Base-by-base conservation (phyloP, 2,113 vertebrate genomes). In the Excalfactoria chinensis region DNA sequence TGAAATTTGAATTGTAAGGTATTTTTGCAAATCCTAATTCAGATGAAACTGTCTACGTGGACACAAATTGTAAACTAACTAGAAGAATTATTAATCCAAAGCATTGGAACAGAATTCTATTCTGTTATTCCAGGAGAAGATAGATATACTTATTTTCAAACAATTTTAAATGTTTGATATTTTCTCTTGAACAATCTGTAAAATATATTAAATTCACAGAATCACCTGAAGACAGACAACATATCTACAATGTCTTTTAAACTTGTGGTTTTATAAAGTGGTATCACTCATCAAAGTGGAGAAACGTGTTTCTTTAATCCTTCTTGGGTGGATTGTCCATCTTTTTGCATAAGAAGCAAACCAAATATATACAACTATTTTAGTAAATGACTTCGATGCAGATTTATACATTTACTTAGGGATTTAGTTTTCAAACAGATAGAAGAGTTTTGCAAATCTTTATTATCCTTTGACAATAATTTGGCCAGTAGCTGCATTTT, bases 101-200 rank as follows among this genome's bases (percentile, higher is more conserved):
- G 12, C 32, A 89, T 44, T 4, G 15, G 51, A 74, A 87, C 4
- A 85, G 40, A 81, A 34, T 48, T 22, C 4, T 91, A 49, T 74
- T 94, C 81, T 89, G 6, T 87, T 80, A 53, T 78, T 81, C 13
- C 43, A 58, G 60, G 20, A 76, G 79, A 91, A 86, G 7, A 41
- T 41, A 37, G 40, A 90, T 93, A 74, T 11, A 70, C 75, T 66
- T 68, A 78, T 87, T 91, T 93, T 89, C 46, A 86, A 55, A 89
- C 44, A n/a, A 21, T 80, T 93, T 89, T 25, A 37, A 37, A 37
- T 10, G 37, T 37, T 37, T 37, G 43, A 34, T 66, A 84, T 83
- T 95, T 94, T 69, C 13, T 89, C 96, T 93, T 11, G 21, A 95
- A 66, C 41, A 91, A 62, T 93, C 53, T 89, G 44, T 85, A 66